These are phyloP conservation scores for Saxidomus purpurata DNA, from an alignment of 1,140 invertebrate species.

Conservation along the genomic window DNA sequence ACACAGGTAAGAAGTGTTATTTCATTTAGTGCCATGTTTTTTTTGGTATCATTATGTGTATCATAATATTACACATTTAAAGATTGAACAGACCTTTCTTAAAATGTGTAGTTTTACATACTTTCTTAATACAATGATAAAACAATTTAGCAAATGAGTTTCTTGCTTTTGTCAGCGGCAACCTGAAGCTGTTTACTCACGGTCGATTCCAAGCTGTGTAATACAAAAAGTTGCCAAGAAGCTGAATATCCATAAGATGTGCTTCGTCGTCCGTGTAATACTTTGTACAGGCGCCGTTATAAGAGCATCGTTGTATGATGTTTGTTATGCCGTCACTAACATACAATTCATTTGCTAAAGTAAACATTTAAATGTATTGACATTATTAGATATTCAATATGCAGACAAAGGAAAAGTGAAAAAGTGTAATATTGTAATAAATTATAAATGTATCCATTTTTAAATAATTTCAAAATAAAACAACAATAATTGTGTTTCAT, in stretches of 20 bases:
- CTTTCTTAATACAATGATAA: neutral
- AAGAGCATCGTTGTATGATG: constrained; percentile 14
- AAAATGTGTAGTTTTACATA: too few species aligned
- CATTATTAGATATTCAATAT: too few species aligned
- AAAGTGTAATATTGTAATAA: too few species aligned
- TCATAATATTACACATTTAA: too few species aligned
- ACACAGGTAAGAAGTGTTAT: neutral
- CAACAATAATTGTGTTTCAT: neutral
- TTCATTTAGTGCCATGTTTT: neutral
- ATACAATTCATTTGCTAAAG: constrained; percentile 20
- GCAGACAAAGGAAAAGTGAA: too few species aligned
- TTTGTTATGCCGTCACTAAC: constrained; percentile 23
- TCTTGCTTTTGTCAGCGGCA: too few species aligned
- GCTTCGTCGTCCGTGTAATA: neutral
- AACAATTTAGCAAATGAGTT: too few species aligned
- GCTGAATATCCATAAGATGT: constrained; percentile 53
- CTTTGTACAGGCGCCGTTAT: neutral
- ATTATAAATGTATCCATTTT: too few species aligned
- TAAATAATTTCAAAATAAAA: too few species aligned
- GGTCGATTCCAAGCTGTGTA: constrained; percentile 54
- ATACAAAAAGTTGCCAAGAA: constrained; percentile 51
- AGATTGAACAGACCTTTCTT: too few species aligned
- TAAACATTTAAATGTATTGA: too few species aligned
- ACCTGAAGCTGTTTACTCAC: constrained; percentile 3
- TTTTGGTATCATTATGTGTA: neutral